A percentile compares a stretch with the other conserved stretches of the same genome.
Conservation (phyloP, 2,888 invertebrate species). For the Phlogophora meticulosa region DNA sequence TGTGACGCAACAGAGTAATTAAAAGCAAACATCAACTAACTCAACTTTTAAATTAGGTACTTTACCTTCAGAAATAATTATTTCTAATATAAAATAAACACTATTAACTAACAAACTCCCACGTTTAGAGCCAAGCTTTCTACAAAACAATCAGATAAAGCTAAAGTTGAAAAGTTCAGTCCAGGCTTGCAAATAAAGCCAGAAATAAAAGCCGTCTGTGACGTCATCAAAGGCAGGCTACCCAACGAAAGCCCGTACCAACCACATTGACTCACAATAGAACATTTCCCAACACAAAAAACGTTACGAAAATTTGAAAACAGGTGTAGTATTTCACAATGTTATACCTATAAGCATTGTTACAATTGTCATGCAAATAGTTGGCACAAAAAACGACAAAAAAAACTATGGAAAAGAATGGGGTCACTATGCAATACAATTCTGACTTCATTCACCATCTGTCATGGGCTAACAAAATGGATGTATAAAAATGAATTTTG, state of each 20-base stretch:
- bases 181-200: conserved; percentile 9
- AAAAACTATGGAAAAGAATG: conserved; percentile 39
- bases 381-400: conserved; percentile 30
- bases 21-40: no score
- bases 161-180: background rate
- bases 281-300: conserved; percentile 31
- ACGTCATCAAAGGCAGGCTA: conserved; percentile 23
- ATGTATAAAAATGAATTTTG: conserved; percentile 53
- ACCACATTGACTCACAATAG: conserved; percentile 30
- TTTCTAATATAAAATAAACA: background rate
- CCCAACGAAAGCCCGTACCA: background rate
- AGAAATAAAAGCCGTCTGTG: conserved; percentile 2
- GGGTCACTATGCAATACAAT: conserved; percentile 58
- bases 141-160: background rate
- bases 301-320: conserved; percentile 28
- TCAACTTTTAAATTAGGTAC: background rate
- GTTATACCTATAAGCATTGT: conserved; percentile 40
- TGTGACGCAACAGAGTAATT: no score
- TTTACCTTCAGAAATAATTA: background rate
- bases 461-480: conserved; percentile 37
- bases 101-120: background rate
- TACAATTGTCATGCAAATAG: conserved; percentile 58
- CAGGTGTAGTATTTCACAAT: conserved; percentile 44
- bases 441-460: conserved; percentile 51
- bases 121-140: background rate